Conservation (phyloP, 2,888 invertebrate genomes). For the Drosophila meridiana region DNA sequence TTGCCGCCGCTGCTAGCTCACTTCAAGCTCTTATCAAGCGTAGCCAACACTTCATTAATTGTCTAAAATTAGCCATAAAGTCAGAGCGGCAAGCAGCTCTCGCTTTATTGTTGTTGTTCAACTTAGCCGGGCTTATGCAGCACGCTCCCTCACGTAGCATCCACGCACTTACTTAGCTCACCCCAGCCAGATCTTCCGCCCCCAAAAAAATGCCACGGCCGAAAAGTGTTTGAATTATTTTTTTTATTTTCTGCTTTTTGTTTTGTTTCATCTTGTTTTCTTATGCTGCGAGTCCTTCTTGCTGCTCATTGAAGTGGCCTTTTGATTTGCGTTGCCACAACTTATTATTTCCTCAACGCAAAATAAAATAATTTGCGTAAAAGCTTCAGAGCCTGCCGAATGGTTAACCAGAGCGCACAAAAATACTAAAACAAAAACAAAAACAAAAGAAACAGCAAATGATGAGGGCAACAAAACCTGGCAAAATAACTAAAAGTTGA, state of each 20-base stretch:
- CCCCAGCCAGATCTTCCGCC: not conserved
- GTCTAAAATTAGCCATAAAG: slow-evolving; percentile 81
- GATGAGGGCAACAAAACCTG: slow-evolving; percentile 10
- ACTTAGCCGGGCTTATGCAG: not conserved
- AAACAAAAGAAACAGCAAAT: slow-evolving; percentile 5
- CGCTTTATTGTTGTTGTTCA: slow-evolving; percentile 12
- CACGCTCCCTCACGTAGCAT: slow-evolving; percentile 3
- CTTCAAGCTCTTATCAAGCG: slow-evolving; percentile 70
- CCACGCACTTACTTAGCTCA: slow-evolving; percentile 6
- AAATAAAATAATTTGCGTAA: slow-evolving; percentile 73
- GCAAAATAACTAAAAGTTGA: not conserved
- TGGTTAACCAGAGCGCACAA: slow-evolving; percentile 46
- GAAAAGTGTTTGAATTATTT: slow-evolving; percentile 37
- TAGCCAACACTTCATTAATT: slow-evolving; percentile 81
- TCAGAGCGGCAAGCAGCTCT: slow-evolving; percentile 31
- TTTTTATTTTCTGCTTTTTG: slow-evolving; percentile 22
- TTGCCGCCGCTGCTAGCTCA: slow-evolving; percentile 18
- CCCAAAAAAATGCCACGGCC: slow-evolving; percentile 23
- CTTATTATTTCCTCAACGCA: slow-evolving; percentile 59
- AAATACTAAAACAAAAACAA: not conserved
- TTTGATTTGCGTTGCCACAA: slow-evolving; percentile 68
- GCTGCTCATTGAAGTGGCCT: slow-evolving; percentile 58
- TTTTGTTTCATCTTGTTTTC: slow-evolving; percentile 4
- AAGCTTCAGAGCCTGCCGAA: slow-evolving; percentile 57
- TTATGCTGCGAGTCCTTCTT: not conserved